Conservation (phyloP, 2,113 vertebrate species). For the Sander lucioperca region DNA sequence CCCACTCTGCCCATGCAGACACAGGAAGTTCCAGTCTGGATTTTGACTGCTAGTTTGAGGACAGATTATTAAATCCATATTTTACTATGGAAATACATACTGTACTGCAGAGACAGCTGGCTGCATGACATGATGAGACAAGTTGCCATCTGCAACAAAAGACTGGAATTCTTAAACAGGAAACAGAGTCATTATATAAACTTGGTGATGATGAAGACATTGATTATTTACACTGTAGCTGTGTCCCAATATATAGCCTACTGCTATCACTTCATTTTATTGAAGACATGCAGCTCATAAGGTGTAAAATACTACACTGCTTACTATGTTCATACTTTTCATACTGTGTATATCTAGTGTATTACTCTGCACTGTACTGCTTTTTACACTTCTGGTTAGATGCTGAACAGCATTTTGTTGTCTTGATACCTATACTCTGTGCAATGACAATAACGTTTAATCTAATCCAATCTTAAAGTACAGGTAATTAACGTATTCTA, state of each 20-base stretch:
- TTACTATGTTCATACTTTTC: too few species aligned
- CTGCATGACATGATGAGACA: background rate
- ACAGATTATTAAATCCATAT: slow-evolving; percentile 68
- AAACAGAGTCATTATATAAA: background rate
- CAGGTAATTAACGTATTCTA: background rate
- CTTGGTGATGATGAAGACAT: background rate
- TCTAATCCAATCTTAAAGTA: background rate
- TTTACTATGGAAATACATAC: slow-evolving; percentile 40
- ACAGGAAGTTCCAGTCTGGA: slow-evolving; percentile 69
- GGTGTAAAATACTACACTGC: too few species aligned
- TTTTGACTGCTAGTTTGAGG: slow-evolving; percentile 51
- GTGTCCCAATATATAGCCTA: background rate
- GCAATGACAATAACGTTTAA: too few species aligned
- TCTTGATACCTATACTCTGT: too few species aligned
- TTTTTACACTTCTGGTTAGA: too few species aligned
- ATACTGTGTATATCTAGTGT: too few species aligned
- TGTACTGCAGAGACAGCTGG: slow-evolving; percentile 40
- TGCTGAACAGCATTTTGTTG: too few species aligned
- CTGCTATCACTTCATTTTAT: background rate
- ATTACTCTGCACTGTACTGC: too few species aligned
- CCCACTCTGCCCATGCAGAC: slow-evolving; percentile 55
- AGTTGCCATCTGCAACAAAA: background rate
- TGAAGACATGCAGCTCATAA: too few species aligned
- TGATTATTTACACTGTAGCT: background rate
- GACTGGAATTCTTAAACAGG: background rate